A percentile compares a stretch with the other conserved stretches of the same genome.
Evolutionary conservation across 2,797 vertebrate genomes (phyloP).

Genomic region (Propithecus deckenii): DNA sequence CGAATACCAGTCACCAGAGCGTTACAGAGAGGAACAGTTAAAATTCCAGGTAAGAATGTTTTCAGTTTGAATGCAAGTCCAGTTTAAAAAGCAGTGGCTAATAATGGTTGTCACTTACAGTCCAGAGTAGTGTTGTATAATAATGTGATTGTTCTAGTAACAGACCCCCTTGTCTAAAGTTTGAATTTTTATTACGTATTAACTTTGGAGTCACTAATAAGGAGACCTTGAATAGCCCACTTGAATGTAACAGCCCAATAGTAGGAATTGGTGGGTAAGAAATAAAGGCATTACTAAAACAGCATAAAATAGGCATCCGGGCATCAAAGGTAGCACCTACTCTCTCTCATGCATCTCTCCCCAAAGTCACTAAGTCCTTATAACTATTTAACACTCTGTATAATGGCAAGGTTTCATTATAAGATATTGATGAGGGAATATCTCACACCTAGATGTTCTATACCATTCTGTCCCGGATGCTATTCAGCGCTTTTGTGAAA

Average conservation of each 20-base stretch:
- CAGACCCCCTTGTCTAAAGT: neutral
- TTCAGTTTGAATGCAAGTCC: neutral
- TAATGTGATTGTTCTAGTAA: neutral
- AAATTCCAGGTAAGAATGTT: conserved; percentile 81
- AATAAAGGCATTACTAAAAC: neutral
- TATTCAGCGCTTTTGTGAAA: neutral
- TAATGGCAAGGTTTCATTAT: neutral
- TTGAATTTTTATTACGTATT: neutral
- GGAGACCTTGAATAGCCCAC: neutral
- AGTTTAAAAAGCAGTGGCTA: neutral
- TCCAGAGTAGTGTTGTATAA: neutral
- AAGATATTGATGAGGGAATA: neutral
- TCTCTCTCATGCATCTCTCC: neutral
- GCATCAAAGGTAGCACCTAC: neutral
- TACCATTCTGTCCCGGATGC: neutral
- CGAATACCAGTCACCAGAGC: conserved; percentile 84
- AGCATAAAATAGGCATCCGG: neutral
- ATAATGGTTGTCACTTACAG: neutral
- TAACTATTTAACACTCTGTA: neutral
- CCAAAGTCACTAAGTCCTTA: neutral
- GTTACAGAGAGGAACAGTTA: conserved; percentile 82
- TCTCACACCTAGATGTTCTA: neutral
- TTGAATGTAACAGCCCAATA: neutral
- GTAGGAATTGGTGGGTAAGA: neutral
- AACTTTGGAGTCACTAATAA: neutral